Base-by-base conservation (phyloP, 92 coral and sea anemone species). In the Paragorgia papillata region DNA sequence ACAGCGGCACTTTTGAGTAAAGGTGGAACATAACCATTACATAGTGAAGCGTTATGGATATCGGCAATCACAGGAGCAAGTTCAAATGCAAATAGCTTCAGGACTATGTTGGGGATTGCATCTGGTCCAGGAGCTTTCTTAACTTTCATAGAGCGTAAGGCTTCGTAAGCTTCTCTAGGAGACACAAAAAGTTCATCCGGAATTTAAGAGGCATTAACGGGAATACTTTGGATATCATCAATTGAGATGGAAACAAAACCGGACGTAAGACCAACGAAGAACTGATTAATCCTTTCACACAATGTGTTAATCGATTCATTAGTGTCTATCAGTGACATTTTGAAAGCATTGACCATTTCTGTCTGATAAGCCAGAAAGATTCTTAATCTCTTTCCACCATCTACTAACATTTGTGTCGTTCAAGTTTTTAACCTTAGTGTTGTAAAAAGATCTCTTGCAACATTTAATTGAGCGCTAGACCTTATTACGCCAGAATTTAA, bases 371-470 rank as follows among this genome's bases (percentile, higher is more conserved):
- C 87, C 87, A 29, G 83, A 63, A 7, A 84, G 79, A 20, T 63
- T 48, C 51, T 84, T 84, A 28, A 84, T 35, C 12, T 78, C 80
- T 37, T 78, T 76, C 83, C 87, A 83, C 87, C 87, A 83, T 30
- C 60, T 71, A 1, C 71, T 65, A 31, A 73, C 74, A 44, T 57
- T 46, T 12, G 84, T 32, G 31, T 53, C 62, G 43, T 62, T 79
- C 44, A 79, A 66, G 19, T 43, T 69, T 61, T 79, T 35, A 10
- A 80, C n/a, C n/a, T n/a, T n/a, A n/a, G n/a, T n/a, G n/a, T n/a
- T n/a, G n/a, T n/a, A n/a, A n/a, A n/a, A n/a, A n/a, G n/a, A n/a
- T n/a, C n/a, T n/a, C n/a, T n/a, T n/a, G n/a, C n/a, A n/a, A n/a
- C n/a, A n/a, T n/a, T n/a, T n/a, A n/a, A n/a, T n/a, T n/a, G n/a